Conservation (phyloP, 2,797 vertebrate species). For the Anguilla megastoma region DNA sequence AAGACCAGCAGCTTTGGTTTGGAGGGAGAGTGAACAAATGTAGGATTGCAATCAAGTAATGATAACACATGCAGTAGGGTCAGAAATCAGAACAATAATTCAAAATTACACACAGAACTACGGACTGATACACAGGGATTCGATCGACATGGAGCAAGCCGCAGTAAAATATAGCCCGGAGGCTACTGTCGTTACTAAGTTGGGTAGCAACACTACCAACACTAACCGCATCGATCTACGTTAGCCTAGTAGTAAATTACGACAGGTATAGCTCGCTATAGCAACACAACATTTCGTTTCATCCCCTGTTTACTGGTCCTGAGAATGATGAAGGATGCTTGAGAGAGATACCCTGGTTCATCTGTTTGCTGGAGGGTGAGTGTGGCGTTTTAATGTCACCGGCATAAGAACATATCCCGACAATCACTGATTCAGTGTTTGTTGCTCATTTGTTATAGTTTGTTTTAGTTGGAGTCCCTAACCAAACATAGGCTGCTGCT, state of each 20-base stretch:
- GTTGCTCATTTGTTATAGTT: background rate
- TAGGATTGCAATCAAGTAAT: background rate
- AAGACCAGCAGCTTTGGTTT: background rate
- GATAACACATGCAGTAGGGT: background rate
- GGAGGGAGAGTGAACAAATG: background rate
- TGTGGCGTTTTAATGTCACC: conserved; percentile 31
- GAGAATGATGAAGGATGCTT: conserved; percentile 93
- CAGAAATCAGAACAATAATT: background rate
- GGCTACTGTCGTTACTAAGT: background rate
- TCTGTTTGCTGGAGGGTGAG: conserved; percentile 96
- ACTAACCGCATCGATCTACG: background rate
- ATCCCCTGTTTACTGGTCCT: conserved; percentile 43
- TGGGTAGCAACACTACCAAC: background rate
- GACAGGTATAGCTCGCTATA: background rate
- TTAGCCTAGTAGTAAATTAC: background rate
- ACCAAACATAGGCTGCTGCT: background rate
- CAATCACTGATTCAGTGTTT: background rate
- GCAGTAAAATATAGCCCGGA: background rate
- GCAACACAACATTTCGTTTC: background rate
- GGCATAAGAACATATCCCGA: background rate
- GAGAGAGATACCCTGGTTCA: conserved; percentile 95
- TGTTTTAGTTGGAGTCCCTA: background rate
- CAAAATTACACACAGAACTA: background rate
- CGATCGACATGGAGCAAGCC: background rate
- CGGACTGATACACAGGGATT: background rate